phyloP scores from a whole-genome alignment of 2,888 invertebrate genomes.

The Ommatoiulus sabulosus region DNA sequence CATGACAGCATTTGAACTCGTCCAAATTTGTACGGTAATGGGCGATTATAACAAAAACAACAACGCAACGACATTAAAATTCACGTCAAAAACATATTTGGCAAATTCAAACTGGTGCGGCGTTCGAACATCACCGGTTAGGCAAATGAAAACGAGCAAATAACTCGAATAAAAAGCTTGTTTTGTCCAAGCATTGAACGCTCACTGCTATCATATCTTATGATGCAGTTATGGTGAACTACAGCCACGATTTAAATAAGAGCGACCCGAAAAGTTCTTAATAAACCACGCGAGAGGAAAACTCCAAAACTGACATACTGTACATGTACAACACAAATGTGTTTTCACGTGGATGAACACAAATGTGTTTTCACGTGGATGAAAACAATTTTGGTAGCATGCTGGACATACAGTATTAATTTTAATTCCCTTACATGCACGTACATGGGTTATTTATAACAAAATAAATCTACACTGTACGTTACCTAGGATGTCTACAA shows the following conservation, averaged over 20 bases:
- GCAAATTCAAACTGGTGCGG: background rate
- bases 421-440: no score
- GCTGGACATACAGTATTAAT: no score
- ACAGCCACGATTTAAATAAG: background rate
- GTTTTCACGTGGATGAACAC: no score
- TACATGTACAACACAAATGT: no score
- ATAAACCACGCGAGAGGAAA: background rate
- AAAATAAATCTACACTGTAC: no score
- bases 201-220: background rate
- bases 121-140: background rate
- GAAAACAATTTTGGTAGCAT: no score
- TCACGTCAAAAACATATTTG: slow-evolving; percentile 9
- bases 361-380: no score
- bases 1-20: slow-evolving; percentile 34
- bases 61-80: slow-evolving; percentile 2
- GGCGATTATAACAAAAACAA: background rate
- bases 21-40: background rate
- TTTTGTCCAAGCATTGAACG: background rate
- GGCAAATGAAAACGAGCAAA: background rate
- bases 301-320: background rate
- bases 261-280: background rate
- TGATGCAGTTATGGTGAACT: background rate
- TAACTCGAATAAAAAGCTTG: background rate
- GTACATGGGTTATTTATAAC: no score
- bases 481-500: no score